Evolutionary conservation across 2,113 vertebrate species (phyloP).

Genomic region (Thamnophis sirtalis): DNA sequence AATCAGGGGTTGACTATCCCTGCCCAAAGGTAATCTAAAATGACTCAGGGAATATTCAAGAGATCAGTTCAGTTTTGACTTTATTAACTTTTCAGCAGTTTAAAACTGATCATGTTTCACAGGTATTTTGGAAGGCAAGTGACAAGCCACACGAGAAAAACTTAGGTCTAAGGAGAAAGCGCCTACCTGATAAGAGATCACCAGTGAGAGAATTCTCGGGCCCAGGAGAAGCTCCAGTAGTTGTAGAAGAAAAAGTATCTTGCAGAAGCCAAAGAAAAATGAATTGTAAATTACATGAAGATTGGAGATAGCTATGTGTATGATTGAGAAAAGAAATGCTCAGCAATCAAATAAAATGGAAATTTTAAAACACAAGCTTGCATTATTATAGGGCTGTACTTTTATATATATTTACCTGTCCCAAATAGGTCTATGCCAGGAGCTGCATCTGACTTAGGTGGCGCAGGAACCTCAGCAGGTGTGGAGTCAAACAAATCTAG

Average conservation of each 20-base stretch:
- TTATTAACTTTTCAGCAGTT: neutral
- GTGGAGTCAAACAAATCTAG: constrained; percentile 99
- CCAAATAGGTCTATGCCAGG: constrained; percentile 99
- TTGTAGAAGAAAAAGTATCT: constrained; percentile 95
- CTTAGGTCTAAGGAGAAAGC: constrained; percentile 33
- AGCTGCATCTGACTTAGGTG: constrained; percentile 90
- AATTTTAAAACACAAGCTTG: constrained; percentile 29
- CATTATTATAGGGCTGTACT: constrained; percentile 26
- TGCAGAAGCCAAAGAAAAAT: constrained; percentile 74
- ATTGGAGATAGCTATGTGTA: constrained; percentile 43
- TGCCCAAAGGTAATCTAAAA: neutral
- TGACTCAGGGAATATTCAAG: neutral
- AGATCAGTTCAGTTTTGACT: neutral
- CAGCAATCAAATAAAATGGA: constrained; percentile 53
- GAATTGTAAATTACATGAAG: constrained; percentile 55
- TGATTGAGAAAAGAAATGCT: constrained; percentile 7
- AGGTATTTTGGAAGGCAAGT: neutral
- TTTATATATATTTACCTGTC: constrained; percentile 81
- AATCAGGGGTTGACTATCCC: neutral
- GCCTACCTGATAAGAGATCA: constrained; percentile 96
- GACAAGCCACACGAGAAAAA: neutral
- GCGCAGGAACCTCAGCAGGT: constrained; percentile 87
- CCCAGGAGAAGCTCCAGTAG: constrained; percentile 90
- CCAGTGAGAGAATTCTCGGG: constrained; percentile 85
- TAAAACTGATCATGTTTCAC: neutral